phyloP scores from a whole-genome alignment of 2,797 vertebrate genomes.

The Sorex maritimensis region DNA sequence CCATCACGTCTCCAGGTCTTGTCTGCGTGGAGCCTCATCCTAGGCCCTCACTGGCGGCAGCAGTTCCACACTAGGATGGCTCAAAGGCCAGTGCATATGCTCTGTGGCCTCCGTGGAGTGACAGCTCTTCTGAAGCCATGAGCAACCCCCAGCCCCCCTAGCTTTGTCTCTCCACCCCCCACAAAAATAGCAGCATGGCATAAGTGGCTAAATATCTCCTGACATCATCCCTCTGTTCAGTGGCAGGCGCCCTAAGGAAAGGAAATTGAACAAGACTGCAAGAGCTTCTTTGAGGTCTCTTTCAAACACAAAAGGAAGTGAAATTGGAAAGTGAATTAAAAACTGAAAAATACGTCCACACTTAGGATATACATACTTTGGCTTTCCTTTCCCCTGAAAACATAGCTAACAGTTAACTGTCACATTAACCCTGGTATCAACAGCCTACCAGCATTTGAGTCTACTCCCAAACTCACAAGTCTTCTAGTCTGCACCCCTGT shows the following conservation, averaged over 20 bases:
- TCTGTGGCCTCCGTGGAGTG: too few relatives aligned
- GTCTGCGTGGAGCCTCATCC: too few relatives aligned
- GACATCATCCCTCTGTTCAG: neutral
- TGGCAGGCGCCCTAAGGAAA: neutral
- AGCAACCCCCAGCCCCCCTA: too few relatives aligned
- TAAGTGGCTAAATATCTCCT: too few relatives aligned
- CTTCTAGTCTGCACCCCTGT: neutral
- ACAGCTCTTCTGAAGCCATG: too few relatives aligned
- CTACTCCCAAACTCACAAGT: neutral
- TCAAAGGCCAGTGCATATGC: too few relatives aligned
- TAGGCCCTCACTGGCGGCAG: neutral
- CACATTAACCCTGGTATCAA: neutral
- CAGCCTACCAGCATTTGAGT: neutral
- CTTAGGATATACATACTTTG: neutral
- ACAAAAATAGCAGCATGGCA: fast-evolving
- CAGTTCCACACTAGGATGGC: too few relatives aligned
- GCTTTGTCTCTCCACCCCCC: too few relatives aligned
- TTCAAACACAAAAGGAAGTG: neutral
- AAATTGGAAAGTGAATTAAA: neutral
- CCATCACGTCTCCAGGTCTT: neutral
- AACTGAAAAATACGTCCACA: neutral
- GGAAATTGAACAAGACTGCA: neutral
- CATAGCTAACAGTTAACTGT: neutral
- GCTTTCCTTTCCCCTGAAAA: neutral
- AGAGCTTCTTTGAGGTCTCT: neutral